These are phyloP conservation scores for Amphipoea oculea DNA, from an alignment of 2,888 invertebrate species.

Conservation along the genomic window DNA sequence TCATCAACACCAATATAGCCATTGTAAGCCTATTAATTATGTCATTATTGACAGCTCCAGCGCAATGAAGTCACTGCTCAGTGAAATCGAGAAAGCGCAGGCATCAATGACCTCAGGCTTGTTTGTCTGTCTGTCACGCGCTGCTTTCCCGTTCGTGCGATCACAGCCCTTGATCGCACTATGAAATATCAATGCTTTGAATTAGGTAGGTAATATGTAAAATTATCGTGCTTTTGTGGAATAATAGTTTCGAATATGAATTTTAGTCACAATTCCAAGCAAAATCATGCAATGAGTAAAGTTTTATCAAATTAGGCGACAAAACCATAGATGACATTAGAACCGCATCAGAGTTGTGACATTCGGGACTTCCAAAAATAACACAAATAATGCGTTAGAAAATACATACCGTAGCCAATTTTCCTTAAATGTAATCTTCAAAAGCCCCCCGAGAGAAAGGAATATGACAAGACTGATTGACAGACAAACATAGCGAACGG, in stretches of 20 bases:
- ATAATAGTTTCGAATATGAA: slow-evolving; percentile 5
- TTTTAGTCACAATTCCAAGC: not conserved
- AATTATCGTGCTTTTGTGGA: slow-evolving; percentile 20
- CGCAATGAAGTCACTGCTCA: slow-evolving; percentile 49
- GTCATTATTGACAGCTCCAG: slow-evolving; percentile 51
- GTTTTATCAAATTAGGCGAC: not conserved
- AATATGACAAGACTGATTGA: slow-evolving; percentile 35
- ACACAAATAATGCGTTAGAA: slow-evolving; percentile 6
- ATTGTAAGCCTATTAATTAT: slow-evolving; percentile 50
- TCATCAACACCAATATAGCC: slow-evolving; percentile 31
- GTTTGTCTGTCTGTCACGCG: slow-evolving; percentile 66
- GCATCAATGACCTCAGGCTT: slow-evolving; percentile 71
- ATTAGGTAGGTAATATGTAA: slow-evolving; percentile 8
- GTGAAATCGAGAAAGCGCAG: slow-evolving; percentile 77
- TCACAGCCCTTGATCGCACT: slow-evolving; percentile 46
- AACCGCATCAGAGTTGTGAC: not conserved
- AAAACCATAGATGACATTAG: too few species aligned
- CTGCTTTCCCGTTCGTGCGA: slow-evolving; percentile 64
- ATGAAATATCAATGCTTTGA: slow-evolving; percentile 43
- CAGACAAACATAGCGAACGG: slow-evolving; percentile 29
- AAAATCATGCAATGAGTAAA: not conserved
- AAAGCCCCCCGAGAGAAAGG: slow-evolving; percentile 22
- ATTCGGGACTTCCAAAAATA: not conserved
- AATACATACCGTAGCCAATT: slow-evolving; percentile 22
- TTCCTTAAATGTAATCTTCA: slow-evolving; percentile 23